phyloP scores from a whole-genome alignment of 2,797 vertebrate genomes.

The Eutrigla gurnardus region DNA sequence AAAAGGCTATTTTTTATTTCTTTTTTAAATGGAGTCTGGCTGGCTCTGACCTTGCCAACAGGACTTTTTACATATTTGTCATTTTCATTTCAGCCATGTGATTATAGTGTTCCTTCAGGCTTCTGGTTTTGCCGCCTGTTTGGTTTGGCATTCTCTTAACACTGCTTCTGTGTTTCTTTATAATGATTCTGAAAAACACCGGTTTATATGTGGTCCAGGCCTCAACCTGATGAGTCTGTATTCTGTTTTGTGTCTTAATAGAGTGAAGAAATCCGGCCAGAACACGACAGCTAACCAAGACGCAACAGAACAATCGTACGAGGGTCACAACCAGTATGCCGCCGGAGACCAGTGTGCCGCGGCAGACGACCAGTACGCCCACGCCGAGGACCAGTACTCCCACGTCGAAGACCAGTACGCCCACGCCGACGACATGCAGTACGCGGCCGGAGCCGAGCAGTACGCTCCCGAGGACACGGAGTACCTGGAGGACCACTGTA shows the following conservation, averaged over 20 bases:
- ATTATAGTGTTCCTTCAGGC: too few relatives aligned
- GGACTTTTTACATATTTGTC: too few relatives aligned
- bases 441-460: slow-evolving; percentile 3
- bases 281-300: slow-evolving; percentile 47
- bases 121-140: background rate
- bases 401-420: background rate
- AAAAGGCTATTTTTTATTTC: too few relatives aligned
- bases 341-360: slow-evolving; percentile 8
- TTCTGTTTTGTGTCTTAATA: slow-evolving; percentile 4
- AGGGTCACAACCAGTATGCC: background rate
- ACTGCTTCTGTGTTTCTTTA: background rate
- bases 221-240: background rate
- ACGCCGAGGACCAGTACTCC: slow-evolving; percentile 5
- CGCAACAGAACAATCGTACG: slow-evolving; percentile 6
- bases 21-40: too few relatives aligned
- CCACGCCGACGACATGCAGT: background rate
- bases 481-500: slow-evolving; percentile 72
- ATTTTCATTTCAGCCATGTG: too few relatives aligned
- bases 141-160: background rate
- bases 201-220: background rate
- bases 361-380: background rate
- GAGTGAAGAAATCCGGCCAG: slow-evolving; percentile 75
- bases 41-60: too few relatives aligned
- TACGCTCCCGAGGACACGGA: slow-evolving; percentile 54
- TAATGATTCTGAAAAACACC: background rate